phyloP scores from a whole-genome alignment of 2,113 vertebrate species.

The Xiphophorus hellerii region DNA sequence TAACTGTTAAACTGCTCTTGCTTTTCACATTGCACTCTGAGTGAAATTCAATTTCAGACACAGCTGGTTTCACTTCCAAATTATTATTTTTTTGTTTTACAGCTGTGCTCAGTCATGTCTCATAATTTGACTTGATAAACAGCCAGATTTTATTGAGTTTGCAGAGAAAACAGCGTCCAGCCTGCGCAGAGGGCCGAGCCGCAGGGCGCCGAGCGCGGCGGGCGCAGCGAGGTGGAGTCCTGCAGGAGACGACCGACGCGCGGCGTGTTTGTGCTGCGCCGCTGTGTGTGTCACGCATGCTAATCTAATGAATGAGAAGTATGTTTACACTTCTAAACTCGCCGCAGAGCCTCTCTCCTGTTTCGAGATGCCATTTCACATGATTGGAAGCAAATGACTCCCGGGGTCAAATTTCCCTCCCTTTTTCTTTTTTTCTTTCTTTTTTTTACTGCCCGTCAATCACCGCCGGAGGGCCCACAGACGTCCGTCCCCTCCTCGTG shows the following conservation, averaged over 20 bases:
- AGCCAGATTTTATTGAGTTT: constrained; percentile 82
- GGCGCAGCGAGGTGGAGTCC: constrained; percentile 13
- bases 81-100: constrained; percentile 51
- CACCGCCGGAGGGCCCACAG: constrained; percentile 38
- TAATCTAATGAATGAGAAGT: constrained; percentile 77
- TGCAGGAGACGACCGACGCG: constrained; percentile 41
- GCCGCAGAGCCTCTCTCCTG: constrained; percentile 55
- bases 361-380: constrained; percentile 74
- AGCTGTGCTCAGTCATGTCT: constrained; percentile 77
- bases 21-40: constrained; percentile 78
- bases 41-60: constrained; percentile 78
- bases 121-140: constrained; percentile 81
- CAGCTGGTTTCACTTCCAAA: constrained; percentile 83
- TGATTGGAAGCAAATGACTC: constrained; percentile 80
- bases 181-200: constrained; percentile 56
- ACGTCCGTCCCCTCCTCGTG: constrained; percentile 39
- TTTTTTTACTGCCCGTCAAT: constrained; percentile 63
- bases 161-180: constrained; percentile 78
- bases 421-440: constrained; percentile 12
- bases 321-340: constrained; percentile 66
- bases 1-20: constrained; percentile 79
- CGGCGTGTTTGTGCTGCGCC: constrained; percentile 21
- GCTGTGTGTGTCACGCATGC: constrained; percentile 42
- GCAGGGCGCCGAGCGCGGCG: constrained; percentile 44
- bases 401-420: constrained; percentile 64